phyloP scores from a whole-genome alignment of 1,140 invertebrate genomes.

The Pollicipes pollicipes region DNA sequence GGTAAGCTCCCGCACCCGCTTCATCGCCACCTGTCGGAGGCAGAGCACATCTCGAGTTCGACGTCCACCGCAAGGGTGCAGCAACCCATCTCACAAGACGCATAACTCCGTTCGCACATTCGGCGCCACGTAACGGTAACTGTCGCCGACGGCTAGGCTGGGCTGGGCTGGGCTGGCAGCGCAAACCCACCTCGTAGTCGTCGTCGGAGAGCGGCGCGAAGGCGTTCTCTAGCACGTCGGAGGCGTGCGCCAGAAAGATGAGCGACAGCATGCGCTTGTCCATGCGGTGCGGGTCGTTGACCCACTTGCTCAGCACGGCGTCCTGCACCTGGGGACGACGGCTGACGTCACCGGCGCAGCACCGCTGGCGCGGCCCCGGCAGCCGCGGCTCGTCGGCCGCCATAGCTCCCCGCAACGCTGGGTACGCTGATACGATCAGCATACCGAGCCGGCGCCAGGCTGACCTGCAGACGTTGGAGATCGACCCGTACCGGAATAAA shows the following conservation, averaged over 20 bases:
- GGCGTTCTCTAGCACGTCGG: constrained; percentile 98
- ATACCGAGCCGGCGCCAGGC: too few species aligned
- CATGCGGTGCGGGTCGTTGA: constrained; percentile 94
- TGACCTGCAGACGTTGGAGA: too few species aligned
- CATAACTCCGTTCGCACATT: background rate
- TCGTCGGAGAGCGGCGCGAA: constrained; percentile 95
- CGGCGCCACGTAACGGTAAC: too few species aligned
- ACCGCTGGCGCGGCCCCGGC: background rate
- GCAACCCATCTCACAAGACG: background rate
- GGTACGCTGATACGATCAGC: too few species aligned
- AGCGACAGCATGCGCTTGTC: constrained; percentile 82
- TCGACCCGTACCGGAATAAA: too few species aligned
- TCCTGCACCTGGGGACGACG: constrained; percentile 67
- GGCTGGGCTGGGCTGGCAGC: background rate
- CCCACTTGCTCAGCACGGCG: constrained; percentile 84
- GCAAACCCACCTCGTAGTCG: constrained; percentile 68
- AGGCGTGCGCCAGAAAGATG: constrained; percentile 88
- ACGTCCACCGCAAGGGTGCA: background rate
- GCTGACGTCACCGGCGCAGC: constrained; percentile 8
- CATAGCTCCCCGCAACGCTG: too few species aligned
- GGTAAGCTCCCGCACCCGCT: constrained; percentile 80
- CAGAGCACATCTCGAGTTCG: background rate
- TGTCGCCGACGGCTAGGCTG: too few species aligned
- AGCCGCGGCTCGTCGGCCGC: too few species aligned
- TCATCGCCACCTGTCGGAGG: constrained; percentile 25